Evolutionary conservation across 2,113 vertebrate genomes (phyloP).

Genomic region (Saguinus midas): DNA sequence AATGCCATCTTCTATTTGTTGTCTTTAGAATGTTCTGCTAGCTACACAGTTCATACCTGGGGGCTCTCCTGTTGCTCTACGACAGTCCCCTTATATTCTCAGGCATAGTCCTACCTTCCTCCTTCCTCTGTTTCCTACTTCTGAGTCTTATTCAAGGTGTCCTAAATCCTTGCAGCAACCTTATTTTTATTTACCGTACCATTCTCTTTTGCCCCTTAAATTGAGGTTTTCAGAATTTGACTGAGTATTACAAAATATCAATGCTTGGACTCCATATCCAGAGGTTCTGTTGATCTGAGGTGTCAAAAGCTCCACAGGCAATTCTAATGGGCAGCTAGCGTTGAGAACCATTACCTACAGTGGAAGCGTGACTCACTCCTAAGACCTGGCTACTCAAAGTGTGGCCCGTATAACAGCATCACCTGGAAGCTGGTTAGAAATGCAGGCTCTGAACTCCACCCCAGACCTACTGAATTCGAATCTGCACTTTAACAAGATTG

Average conservation of each 20-base stretch:
- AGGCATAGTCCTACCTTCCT: not conserved
- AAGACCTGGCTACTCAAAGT: not conserved
- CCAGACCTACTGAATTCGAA: not conserved
- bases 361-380: not conserved
- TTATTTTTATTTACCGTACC: constrained; percentile 40
- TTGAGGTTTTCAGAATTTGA: not conserved
- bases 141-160: not conserved
- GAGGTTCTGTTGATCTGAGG: not conserved
- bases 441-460: not conserved
- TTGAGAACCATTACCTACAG: not conserved
- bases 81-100: not conserved
- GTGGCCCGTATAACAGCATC: not conserved
- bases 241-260: not conserved
- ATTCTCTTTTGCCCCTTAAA: not conserved
- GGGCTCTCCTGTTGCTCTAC: not conserved
- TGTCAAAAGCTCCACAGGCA: not conserved
- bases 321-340: not conserved
- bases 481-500: not conserved
- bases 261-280: not conserved
- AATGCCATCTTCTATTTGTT: not conserved
- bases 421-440: constrained; percentile 8
- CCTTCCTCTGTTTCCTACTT: not conserved
- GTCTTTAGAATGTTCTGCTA: not conserved
- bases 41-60: not conserved
- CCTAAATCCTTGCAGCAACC: not conserved